Evolutionary conservation across 2,888 invertebrate genomes (phyloP).

Genomic region (Drosophila affinis): DNA sequence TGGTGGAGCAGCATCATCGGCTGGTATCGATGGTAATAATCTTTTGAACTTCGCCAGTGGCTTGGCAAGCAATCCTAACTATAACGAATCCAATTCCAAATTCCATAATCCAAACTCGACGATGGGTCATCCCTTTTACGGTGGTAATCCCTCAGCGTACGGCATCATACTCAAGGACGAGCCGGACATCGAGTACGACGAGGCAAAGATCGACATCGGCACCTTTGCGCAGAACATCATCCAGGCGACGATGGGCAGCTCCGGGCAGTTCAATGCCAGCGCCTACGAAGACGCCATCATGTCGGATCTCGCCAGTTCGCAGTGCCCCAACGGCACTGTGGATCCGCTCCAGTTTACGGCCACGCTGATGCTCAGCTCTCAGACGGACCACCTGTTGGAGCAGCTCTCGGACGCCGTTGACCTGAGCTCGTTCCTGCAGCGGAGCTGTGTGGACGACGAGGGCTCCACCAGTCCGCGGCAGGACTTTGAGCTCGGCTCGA

Average conservation of each 20-base stretch:
- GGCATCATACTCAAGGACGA: slow-evolving; percentile 92
- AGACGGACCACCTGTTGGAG: slow-evolving; percentile 90
- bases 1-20: slow-evolving; percentile 85
- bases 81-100: slow-evolving; percentile 78
- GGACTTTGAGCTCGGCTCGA: slow-evolving; percentile 89
- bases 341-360: slow-evolving; percentile 93
- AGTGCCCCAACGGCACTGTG: slow-evolving; percentile 85
- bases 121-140: slow-evolving; percentile 74
- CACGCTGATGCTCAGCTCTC: slow-evolving; percentile 90
- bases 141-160: slow-evolving; percentile 89
- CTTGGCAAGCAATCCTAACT: slow-evolving; percentile 72
- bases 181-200: slow-evolving; percentile 90
- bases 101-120: slow-evolving; percentile 56
- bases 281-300: slow-evolving; percentile 92
- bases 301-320: slow-evolving; percentile 88
- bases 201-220: slow-evolving; percentile 88
- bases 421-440: slow-evolving; percentile 89
- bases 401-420: slow-evolving; percentile 92
- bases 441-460: slow-evolving; percentile 85
- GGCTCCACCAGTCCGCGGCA: slow-evolving; percentile 84
- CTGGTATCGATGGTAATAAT: slow-evolving; percentile 81
- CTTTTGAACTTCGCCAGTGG: slow-evolving; percentile 80
- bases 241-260: slow-evolving; percentile 78
- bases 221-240: slow-evolving; percentile 82
- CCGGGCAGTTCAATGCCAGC: slow-evolving; percentile 84